These are phyloP conservation scores for Acrobasis suavella DNA, from an alignment of 2,888 invertebrate species.

Conservation along the genomic window DNA sequence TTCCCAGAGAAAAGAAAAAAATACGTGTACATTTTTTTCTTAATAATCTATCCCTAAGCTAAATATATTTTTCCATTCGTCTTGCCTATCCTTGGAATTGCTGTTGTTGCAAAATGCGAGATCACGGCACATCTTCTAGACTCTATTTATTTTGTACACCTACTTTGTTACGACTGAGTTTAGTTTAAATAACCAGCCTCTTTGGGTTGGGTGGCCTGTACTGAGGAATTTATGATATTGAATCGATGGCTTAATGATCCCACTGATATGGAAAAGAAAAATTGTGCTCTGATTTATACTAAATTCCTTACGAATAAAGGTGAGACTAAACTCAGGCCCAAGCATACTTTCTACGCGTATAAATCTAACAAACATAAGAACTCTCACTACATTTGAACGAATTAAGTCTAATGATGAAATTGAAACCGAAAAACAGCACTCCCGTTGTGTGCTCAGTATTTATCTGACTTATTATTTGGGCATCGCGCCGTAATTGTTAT, in stretches of 20 bases:
- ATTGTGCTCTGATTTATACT: not conserved
- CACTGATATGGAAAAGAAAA: not conserved
- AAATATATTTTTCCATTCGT: too few species aligned
- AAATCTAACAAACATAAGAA: not conserved
- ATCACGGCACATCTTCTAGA: not conserved
- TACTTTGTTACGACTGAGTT: constrained; percentile 6
- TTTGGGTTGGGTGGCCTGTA: constrained; percentile 6
- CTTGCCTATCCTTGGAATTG: too few species aligned
- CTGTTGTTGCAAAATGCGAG: too few species aligned
- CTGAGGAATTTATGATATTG: constrained; percentile 7
- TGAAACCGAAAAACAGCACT: not conserved
- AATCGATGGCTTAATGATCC: constrained; percentile 11
- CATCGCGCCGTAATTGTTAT: constrained; percentile 19
- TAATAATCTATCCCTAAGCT: too few species aligned
- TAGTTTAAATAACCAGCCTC: not conserved
- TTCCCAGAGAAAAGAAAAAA: too few species aligned
- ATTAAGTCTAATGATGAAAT: not conserved
- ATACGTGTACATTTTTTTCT: too few species aligned
- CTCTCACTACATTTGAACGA: not conserved
- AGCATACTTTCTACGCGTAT: too few species aligned
- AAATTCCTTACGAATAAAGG: not conserved
- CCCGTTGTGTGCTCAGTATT: not conserved
- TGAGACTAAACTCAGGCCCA: too few species aligned
- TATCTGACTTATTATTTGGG: constrained; percentile 12
- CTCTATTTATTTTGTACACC: not conserved